These are phyloP conservation scores for Nyctalus aviator DNA, from an alignment of 2,797 vertebrate genomes.

Conservation along the genomic window DNA sequence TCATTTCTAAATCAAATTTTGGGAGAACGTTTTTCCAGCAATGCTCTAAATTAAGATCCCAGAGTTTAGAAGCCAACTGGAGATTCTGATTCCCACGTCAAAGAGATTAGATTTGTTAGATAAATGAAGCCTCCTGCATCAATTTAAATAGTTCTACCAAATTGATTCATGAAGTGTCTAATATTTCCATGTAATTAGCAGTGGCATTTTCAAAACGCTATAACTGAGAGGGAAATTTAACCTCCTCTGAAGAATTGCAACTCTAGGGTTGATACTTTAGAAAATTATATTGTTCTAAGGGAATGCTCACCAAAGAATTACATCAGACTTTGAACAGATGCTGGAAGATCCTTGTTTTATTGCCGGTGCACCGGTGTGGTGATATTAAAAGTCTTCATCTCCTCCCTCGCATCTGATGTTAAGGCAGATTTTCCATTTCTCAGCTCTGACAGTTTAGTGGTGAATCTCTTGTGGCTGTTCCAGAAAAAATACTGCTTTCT, in stretches of 20 bases:
- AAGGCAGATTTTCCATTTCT: conserved; percentile 61
- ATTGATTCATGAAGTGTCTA: conserved; percentile 72
- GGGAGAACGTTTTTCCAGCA: not conserved
- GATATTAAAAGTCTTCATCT: conserved; percentile 67
- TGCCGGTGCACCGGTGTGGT: conserved; percentile 56
- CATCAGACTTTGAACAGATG: conserved; percentile 79
- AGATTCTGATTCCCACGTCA: conserved; percentile 42
- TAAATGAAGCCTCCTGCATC: conserved; percentile 73
- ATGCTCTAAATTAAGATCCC: not conserved
- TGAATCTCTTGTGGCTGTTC: conserved; percentile 53
- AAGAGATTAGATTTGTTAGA: conserved; percentile 65
- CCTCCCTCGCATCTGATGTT: conserved; percentile 56
- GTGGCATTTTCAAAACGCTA: conserved; percentile 80
- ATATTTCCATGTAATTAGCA: conserved; percentile 79
- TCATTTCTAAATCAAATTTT: conserved; percentile 47
- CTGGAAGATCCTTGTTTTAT: conserved; percentile 73
- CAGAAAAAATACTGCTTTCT: not conserved
- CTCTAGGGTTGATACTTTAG: conserved; percentile 73
- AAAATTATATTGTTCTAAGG: conserved; percentile 77
- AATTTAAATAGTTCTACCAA: conserved; percentile 73
- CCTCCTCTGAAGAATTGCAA: conserved; percentile 72
- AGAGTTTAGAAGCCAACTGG: conserved; percentile 56
- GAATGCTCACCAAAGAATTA: conserved; percentile 78
- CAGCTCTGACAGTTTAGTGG: conserved; percentile 62
- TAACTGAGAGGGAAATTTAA: conserved; percentile 76